A percentile compares a stretch with the other conserved stretches of the same genome.
Conservation (phyloP, 2,797 vertebrate genomes). For the Alectoris magna region DNA sequence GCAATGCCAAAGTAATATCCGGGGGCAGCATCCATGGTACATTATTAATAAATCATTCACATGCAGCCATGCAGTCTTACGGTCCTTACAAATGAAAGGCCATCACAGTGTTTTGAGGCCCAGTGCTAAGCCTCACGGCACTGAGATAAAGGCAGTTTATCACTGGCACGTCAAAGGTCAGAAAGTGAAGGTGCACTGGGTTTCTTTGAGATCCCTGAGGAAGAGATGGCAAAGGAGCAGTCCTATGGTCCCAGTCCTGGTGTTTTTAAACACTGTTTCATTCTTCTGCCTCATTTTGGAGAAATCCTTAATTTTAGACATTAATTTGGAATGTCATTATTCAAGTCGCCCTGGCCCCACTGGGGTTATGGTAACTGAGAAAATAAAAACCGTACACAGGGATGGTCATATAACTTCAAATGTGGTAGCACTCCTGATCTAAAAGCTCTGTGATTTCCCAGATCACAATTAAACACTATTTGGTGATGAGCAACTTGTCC, state of each 20-base stretch:
- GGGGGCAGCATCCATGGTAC: fast-evolving
- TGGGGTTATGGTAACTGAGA: neutral
- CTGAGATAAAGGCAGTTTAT: neutral
- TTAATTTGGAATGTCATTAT: neutral
- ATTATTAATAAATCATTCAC: neutral
- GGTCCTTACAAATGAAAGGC: neutral
- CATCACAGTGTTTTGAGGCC: neutral
- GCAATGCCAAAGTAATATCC: neutral
- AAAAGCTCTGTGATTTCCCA: neutral
- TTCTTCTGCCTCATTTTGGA: constrained; percentile 1
- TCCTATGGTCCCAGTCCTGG: neutral
- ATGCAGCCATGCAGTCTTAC: neutral
- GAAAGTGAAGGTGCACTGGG: neutral
- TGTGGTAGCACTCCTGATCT: neutral
- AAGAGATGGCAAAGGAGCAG: neutral
- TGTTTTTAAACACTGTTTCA: constrained; percentile 3
- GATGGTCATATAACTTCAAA: neutral
- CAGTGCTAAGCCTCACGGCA: neutral
- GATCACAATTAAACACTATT: neutral
- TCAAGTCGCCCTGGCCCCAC: neutral
- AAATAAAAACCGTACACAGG: neutral
- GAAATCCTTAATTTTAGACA: neutral
- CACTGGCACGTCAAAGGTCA: neutral
- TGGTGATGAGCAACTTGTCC: neutral
- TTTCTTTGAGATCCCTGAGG: neutral